Evolutionary conservation across 2,888 invertebrate genomes (phyloP), one percentile per base, ranked within the genome.

Genomic region (Eristalis tenax): DNA sequence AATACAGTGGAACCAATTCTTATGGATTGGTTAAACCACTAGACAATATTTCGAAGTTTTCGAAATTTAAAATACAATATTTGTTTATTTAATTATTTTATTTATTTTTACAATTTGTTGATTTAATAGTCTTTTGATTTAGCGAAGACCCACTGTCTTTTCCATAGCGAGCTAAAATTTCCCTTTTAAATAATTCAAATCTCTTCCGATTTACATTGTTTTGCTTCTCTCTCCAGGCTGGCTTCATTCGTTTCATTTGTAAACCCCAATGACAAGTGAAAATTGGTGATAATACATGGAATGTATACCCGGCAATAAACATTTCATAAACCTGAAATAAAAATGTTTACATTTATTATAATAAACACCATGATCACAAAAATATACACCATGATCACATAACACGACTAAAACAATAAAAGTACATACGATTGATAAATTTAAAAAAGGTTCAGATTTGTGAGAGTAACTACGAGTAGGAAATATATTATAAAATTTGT

Each of bases 231-330:
- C 98, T 94, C 97, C 97, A 98, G 0, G 96, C 95, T 0, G 97
- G 97, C 28, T 97, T 94, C 57, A 95, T 95, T 90, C 96, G 95
- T 79, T 96, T 95, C 38, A 95, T 95, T 91, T 98, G 97, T 4
- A 98, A 93, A 0, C 98, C 98, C 97, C 98, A 97, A 91, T 98
- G 98, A 71, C 97, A 96, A 0, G 97, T 97, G 93, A 98, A 98
- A 66, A 97, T 95, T 0, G 98, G 98, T 0, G 98, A 97, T 13
- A 98, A 94, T 0, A 98, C 98, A 90, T 95, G 95, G 93, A 98
- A 98, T 91, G 97, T 96, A 93, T 97, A 98, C 8, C 98, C 97
- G 64, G 97, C 96, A 38, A 98, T 95, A 91, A 95, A 97, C 97
- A 98, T 98, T 94, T 98, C 98, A 93, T 98, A 98, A 50, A 98